These are phyloP conservation scores for Ornithoptera alexandrae DNA, from an alignment of 2,888 invertebrate species.

Conservation along the genomic window DNA sequence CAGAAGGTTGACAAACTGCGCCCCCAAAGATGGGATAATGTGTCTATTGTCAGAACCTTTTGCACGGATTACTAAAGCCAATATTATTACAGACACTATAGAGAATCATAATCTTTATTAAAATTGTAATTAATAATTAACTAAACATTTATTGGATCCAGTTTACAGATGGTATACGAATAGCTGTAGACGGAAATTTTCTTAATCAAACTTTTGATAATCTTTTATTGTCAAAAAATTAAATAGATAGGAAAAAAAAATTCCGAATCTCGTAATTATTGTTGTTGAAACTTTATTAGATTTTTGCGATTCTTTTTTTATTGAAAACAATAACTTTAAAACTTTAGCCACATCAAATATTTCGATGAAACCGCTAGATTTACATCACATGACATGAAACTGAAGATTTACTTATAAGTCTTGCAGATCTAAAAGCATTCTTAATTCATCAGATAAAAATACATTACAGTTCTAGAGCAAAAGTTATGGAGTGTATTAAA, in stretches of 20 bases:
- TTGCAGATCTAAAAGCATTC: neutral
- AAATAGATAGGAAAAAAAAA: too few relatives aligned
- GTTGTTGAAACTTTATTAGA: too few relatives aligned
- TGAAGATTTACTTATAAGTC: neutral
- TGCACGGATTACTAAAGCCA: neutral
- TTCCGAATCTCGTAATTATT: too few relatives aligned
- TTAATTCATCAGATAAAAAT: neutral
- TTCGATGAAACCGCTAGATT: too few relatives aligned
- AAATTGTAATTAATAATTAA: neutral
- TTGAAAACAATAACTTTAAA: too few relatives aligned
- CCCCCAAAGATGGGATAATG: slow-evolving; percentile 1
- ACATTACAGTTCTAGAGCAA: neutral
- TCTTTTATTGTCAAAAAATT: too few relatives aligned
- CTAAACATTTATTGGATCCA: neutral
- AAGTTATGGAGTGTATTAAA: neutral
- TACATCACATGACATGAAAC: neutral
- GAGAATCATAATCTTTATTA: neutral
- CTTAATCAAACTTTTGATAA: too few relatives aligned
- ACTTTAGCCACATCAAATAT: too few relatives aligned
- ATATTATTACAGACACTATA: neutral
- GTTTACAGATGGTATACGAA: too few relatives aligned
- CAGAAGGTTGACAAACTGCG: slow-evolving; percentile 7
- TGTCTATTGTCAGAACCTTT: neutral
- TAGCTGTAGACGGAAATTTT: too few relatives aligned
- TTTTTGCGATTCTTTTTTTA: too few relatives aligned